A percentile compares a stretch with the other conserved stretches of the same genome.
phyloP scores from a whole-genome alignment of 2,113 vertebrate genomes.

The Burhinus oedicnemus region DNA sequence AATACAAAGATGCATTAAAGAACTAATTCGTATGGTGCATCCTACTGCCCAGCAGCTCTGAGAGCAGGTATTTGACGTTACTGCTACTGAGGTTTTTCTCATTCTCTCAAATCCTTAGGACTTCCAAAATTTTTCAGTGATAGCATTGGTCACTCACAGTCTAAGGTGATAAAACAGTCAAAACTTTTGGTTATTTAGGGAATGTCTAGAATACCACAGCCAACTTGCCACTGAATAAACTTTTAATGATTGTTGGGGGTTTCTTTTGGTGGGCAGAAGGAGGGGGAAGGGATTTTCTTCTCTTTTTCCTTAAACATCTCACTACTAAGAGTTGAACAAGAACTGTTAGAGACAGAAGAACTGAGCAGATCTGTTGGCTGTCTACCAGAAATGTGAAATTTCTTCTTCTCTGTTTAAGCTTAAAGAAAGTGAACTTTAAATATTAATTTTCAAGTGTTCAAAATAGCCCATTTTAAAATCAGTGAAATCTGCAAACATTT shows the following conservation, averaged over 20 bases:
- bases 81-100: background rate
- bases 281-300: fast-evolving
- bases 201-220: background rate
- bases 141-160: background rate
- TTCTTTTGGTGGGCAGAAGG: background rate
- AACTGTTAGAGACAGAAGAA: background rate
- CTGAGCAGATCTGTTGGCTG: background rate
- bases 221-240: background rate
- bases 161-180: background rate
- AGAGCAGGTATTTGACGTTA: background rate
- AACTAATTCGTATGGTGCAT: background rate
- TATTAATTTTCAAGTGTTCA: background rate
- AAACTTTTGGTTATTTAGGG: background rate
- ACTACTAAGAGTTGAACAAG: background rate
- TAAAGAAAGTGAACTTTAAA: background rate
- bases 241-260: background rate
- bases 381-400: background rate
- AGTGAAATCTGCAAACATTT: background rate
- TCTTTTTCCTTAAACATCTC: background rate
- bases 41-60: background rate
- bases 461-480: background rate
- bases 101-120: background rate
- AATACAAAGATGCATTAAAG: background rate
- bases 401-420: background rate
- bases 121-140: background rate